phyloP scores from a whole-genome alignment of 2,888 invertebrate genomes.

The Perdita meconis region DNA sequence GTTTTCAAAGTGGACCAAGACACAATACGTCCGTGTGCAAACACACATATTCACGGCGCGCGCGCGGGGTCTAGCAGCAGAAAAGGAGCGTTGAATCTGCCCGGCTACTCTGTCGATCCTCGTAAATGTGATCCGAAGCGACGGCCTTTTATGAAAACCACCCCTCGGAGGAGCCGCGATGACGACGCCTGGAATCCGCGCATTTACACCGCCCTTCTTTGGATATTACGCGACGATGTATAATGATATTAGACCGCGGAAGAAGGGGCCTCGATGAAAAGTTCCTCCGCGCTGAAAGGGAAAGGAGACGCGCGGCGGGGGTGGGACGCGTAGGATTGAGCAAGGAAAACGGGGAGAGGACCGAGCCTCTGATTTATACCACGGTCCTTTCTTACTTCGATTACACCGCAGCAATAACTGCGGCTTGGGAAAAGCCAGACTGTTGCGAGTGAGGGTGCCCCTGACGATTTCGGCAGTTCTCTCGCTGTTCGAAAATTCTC shows the following conservation, averaged over 20 bases:
- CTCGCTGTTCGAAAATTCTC: neutral
- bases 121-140: conserved; percentile 55
- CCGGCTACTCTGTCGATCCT: conserved; percentile 42
- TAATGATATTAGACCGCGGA: conserved; percentile 55
- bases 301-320: neutral
- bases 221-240: conserved; percentile 51
- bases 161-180: conserved; percentile 4
- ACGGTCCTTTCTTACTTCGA: conserved; percentile 26
- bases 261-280: conserved; percentile 12
- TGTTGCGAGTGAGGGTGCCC: neutral
- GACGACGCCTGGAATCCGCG: conserved; percentile 34
- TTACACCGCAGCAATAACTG: conserved; percentile 36
- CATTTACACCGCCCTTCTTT: conserved; percentile 37
- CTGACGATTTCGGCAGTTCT: neutral
- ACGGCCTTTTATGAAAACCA: conserved; percentile 50
- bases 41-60: neutral
- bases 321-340: neutral
- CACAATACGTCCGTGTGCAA: conserved; percentile 50
- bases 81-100: conserved; percentile 35
- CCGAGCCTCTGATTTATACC: conserved; percentile 25
- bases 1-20: conserved; percentile 59
- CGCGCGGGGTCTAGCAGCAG: neutral
- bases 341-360: neutral
- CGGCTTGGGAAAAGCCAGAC: neutral
- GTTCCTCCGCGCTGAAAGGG: neutral